These are phyloP conservation scores for Drosophila bocqueti DNA, from an alignment of 1,140 invertebrate genomes.

Conservation along the genomic window DNA sequence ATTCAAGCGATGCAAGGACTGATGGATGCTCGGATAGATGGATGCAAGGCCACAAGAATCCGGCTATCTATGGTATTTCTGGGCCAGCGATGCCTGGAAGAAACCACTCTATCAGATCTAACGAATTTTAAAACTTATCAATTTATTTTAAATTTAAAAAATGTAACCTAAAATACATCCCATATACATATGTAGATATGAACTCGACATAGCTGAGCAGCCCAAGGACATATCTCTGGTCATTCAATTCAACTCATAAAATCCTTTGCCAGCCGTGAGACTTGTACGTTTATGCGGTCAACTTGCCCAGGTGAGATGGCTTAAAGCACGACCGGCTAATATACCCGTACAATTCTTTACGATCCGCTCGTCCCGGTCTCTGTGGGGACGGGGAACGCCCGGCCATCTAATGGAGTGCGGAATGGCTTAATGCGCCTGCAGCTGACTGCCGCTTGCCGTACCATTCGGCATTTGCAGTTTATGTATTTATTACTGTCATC, in stretches of 20 bases:
- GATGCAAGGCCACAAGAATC: not conserved
- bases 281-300: constrained; percentile 20
- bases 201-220: not conserved
- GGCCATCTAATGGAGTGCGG: constrained; percentile 46
- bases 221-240: no score
- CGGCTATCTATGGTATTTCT: not conserved
- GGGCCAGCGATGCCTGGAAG: not conserved
- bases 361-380: constrained; percentile 8
- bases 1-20: constrained; percentile 1
- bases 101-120: not conserved
- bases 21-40: constrained; percentile 3
- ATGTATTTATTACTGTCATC: constrained; percentile 64
- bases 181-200: not conserved
- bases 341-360: constrained; percentile 62
- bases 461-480: constrained; percentile 54
- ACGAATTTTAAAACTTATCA: not conserved
- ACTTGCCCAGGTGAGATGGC: constrained; percentile 31
- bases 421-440: constrained; percentile 49
- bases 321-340: constrained; percentile 58
- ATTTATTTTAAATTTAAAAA: not conserved
- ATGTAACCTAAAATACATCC: no score
- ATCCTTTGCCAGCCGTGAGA: constrained; percentile 9
- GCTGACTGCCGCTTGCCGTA: constrained; percentile 18
- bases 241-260: constrained; percentile 26
- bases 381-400: constrained; percentile 14